Conservation (phyloP, 2,113 vertebrate genomes). For the Panthera uncia region DNA sequence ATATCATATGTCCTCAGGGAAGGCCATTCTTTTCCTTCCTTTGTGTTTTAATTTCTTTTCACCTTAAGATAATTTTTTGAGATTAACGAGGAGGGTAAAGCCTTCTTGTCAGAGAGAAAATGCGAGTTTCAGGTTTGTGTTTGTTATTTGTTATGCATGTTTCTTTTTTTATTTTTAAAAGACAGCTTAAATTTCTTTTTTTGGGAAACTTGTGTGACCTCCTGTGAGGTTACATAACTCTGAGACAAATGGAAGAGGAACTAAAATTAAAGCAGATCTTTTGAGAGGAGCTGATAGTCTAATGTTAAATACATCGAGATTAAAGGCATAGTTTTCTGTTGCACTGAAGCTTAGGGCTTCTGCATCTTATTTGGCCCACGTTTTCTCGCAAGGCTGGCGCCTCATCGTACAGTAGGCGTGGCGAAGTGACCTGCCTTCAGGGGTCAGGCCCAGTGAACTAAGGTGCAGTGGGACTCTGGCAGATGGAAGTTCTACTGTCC, state of each 20-base stretch:
- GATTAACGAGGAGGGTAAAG: slow-evolving; percentile 6
- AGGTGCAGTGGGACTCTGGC: not conserved
- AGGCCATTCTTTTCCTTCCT: slow-evolving; percentile 54
- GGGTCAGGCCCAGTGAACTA: not conserved
- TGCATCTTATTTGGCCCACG: fast-evolving
- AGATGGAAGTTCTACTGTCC: not conserved
- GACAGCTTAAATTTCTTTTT: slow-evolving; percentile 81
- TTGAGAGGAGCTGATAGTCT: slow-evolving; percentile 75
- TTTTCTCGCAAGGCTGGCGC: not conserved
- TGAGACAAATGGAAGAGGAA: slow-evolving; percentile 82
- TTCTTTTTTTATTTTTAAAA: slow-evolving; percentile 71
- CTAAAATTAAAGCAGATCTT: slow-evolving; percentile 84
- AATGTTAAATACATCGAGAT: slow-evolving; percentile 76
- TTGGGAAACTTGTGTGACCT: slow-evolving; percentile 83
- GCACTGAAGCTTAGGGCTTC: not conserved
- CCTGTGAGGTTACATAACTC: slow-evolving; percentile 80
- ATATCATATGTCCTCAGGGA: not conserved
- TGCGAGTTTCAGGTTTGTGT: slow-evolving; percentile 60
- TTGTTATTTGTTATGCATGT: slow-evolving; percentile 65
- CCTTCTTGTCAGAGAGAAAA: slow-evolving; percentile 16
- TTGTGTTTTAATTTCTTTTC: slow-evolving; percentile 65
- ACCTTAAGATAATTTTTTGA: slow-evolving; percentile 49
- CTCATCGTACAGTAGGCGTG: not conserved
- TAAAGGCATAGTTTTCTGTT: slow-evolving; percentile 66
- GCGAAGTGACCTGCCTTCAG: fast-evolving